A percentile compares a stretch with the other conserved stretches of the same genome.
These are phyloP conservation scores for Myiopsitta monachus DNA, from an alignment of 2,113 vertebrate species.

Conservation along the genomic window DNA sequence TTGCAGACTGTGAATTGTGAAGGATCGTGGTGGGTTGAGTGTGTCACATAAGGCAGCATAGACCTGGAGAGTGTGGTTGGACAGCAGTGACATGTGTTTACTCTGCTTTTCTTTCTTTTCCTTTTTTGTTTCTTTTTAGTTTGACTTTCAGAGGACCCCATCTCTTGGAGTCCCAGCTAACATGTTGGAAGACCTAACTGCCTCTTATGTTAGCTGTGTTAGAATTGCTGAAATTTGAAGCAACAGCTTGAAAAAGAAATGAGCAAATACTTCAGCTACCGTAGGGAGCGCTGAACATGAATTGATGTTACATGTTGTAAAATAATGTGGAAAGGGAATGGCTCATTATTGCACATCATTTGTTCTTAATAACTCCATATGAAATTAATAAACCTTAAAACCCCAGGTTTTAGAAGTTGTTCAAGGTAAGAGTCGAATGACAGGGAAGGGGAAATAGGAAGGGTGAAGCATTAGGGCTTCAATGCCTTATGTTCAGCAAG, in stretches of 20 bases:
- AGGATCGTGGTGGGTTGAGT: background rate
- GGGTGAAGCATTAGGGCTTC: background rate
- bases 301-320: conserved; percentile 46
- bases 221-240: conserved; percentile 14
- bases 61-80: background rate
- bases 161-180: background rate
- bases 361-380: conserved; percentile 54
- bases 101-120: background rate
- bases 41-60: background rate
- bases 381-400: conserved; percentile 64
- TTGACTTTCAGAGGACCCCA: background rate
- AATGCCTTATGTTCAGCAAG: background rate
- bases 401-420: conserved; percentile 29
- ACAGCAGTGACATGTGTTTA: background rate
- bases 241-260: conserved; percentile 53
- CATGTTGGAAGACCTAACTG: background rate
- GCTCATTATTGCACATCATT: conserved; percentile 38
- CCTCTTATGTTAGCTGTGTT: conserved; percentile 3
- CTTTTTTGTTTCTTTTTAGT: background rate
- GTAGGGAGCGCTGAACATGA: conserved; percentile 29
- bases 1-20: background rate
- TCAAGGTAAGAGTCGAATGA: conserved; percentile 3
- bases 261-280: conserved; percentile 22
- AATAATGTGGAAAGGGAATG: conserved; percentile 58
- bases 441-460: conserved; percentile 12